A percentile compares a stretch with the other conserved stretches of the same genome.
These are phyloP conservation scores for Spodoptera picta DNA, from an alignment of 2,888 invertebrate species.

Conservation along the genomic window DNA sequence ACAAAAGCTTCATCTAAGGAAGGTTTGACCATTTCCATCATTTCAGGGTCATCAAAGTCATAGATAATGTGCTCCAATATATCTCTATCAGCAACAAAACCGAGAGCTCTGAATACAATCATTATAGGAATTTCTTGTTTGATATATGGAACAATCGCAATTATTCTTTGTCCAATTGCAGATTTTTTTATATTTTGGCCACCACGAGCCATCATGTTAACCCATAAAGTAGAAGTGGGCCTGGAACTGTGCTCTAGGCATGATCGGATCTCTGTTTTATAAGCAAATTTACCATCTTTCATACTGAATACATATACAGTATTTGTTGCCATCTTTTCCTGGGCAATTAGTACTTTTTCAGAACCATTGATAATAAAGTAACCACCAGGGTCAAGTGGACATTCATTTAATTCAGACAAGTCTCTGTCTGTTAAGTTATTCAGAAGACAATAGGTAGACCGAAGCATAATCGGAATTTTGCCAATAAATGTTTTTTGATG, in stretches of 20 bases:
- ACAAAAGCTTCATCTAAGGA: conserved; percentile 99
- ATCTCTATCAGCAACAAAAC: conserved; percentile 99
- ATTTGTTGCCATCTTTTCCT: conserved; percentile 99
- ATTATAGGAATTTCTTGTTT: conserved; percentile 99
- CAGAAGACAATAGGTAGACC: conserved; percentile 98
- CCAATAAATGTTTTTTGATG: conserved; percentile 93
- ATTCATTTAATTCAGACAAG: conserved; percentile 99
- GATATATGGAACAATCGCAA: conserved; percentile 99
- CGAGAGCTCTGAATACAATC: conserved; percentile 99
- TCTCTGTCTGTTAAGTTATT: conserved; percentile 99
- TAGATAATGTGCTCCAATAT: conserved; percentile 99
- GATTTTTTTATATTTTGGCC: conserved; percentile 99
- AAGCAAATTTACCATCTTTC: conserved; percentile 99
- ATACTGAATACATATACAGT: conserved; percentile 99
- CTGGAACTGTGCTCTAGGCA: conserved; percentile 92
- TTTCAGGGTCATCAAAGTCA: conserved; percentile 99
- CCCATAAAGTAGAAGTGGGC: conserved; percentile 99
- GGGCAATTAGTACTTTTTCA: conserved; percentile 99
- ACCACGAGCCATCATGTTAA: conserved; percentile 99
- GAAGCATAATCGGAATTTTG: conserved; percentile 99
- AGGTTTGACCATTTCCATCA: conserved; percentile 99
- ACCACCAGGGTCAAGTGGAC: conserved; percentile 99
- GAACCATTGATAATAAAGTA: conserved; percentile 99
- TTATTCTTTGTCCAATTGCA: conserved; percentile 99
- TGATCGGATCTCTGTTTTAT: conserved; percentile 99